Evolutionary conservation across 2,888 invertebrate species (phyloP), one percentile per base, ranked within the genome.

Genomic region (Drosophila bunnanda): DNA sequence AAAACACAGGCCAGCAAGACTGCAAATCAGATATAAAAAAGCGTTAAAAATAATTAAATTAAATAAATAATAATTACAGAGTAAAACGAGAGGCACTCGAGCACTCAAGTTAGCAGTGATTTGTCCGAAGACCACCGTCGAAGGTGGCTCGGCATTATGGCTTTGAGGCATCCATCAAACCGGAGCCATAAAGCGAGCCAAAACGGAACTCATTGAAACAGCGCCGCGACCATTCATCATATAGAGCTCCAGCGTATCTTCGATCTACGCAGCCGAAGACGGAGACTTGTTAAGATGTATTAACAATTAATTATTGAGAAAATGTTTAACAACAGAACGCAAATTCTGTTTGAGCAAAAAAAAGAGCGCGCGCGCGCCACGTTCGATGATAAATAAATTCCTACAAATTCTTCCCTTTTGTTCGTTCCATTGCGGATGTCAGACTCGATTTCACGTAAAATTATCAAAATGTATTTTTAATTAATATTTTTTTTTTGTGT

Each of bases 1-100:
- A 95, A 93, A 52, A 95, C 93, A 38, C 95, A 93, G 71, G 96
- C 94, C 85, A 96, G 90, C 65, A 96, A 92, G 87, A 95, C 95
- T 96, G 44, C 17, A 25, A 72, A 43, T 15, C 12, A 30, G n/a
- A 30, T 7, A 46, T 0, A 48, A 50, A 46, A 43, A 28, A 41
- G 28, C 4, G 39, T 52, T 25, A 54, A 30, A 52, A 28, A 54
- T 46, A 28, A 43, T 57, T 44, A 44, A 70, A 38, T 12, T 28
- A 55, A 57, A 55, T 66, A 59, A 38, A 25, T 25, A 39, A 28
- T 52, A 34, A 22, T 52, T 34, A 15, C 15, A 9, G 28, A 17
- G 46, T 55, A 39, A 32, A 30, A 39, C 58, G 52, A n/a, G 39
- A 46, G 54, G 46, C 66, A 67, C 68, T 68, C 68, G 66, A 68